These are phyloP conservation scores for Cydia amplana DNA, from an alignment of 1,140 invertebrate species.

Conservation along the genomic window DNA sequence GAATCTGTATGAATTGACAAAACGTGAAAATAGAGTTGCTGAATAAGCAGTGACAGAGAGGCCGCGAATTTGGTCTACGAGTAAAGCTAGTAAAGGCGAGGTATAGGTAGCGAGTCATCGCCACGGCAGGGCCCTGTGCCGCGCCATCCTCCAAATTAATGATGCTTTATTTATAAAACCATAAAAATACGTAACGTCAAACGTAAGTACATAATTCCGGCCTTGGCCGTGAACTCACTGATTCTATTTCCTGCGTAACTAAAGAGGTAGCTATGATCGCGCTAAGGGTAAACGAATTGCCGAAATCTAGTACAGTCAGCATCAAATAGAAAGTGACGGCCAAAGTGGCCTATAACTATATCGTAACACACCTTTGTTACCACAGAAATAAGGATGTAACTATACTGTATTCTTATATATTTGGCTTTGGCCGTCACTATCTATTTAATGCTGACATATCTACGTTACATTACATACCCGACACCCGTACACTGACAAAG, in stretches of 20 bases:
- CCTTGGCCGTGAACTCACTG: not conserved
- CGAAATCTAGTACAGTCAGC: not conserved
- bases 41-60: slow-evolving; percentile 35
- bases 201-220: not conserved
- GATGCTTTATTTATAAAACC: slow-evolving; percentile 29
- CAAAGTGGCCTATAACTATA: too few relatives aligned
- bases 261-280: too few relatives aligned
- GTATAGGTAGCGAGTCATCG: slow-evolving; percentile 64
- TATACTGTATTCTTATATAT: too few relatives aligned
- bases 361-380: not conserved
- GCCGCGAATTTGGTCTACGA: slow-evolving; percentile 47
- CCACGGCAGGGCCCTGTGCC: slow-evolving; percentile 46
- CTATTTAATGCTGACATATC: too few relatives aligned
- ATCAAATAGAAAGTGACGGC: not conserved
- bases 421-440: too few relatives aligned
- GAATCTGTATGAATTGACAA: not conserved
- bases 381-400: too few relatives aligned
- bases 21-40: not conserved
- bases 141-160: slow-evolving; percentile 51
- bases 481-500: too few relatives aligned
- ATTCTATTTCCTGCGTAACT: not conserved
- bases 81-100: slow-evolving; percentile 52
- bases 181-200: slow-evolving; percentile 16
- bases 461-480: too few relatives aligned
- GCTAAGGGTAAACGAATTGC: not conserved